Conservation (phyloP, 1,140 invertebrate species). For the Bombus terrestris region DNA sequence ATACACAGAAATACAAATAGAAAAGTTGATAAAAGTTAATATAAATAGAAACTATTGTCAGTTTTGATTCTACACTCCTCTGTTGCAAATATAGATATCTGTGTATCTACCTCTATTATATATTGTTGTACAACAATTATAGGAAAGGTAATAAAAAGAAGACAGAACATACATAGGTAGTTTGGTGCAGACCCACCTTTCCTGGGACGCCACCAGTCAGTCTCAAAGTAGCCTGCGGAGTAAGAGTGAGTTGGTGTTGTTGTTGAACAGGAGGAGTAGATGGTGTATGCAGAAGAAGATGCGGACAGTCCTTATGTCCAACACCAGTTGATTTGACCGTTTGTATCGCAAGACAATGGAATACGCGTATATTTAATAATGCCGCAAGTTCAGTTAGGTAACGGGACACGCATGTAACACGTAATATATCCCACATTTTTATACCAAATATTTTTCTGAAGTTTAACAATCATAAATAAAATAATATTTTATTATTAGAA, state of each 20-base stretch:
- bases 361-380: slow-evolving; percentile 78
- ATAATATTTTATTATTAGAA: no score
- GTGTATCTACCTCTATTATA: slow-evolving; percentile 72
- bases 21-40: slow-evolving; percentile 40
- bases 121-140: slow-evolving; percentile 71
- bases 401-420: slow-evolving; percentile 55
- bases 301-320: slow-evolving; percentile 92
- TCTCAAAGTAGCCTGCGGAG: slow-evolving; percentile 95
- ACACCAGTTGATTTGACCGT: slow-evolving; percentile 79
- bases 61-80: slow-evolving; percentile 61
- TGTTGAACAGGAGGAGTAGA: slow-evolving; percentile 82
- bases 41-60: slow-evolving; percentile 25
- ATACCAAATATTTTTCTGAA: slow-evolving; percentile 24
- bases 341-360: slow-evolving; percentile 78
- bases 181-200: slow-evolving; percentile 91
- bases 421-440: slow-evolving; percentile 12
- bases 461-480: not conserved
- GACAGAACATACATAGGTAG: slow-evolving; percentile 83
- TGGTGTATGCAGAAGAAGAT: slow-evolving; percentile 93
- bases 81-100: slow-evolving; percentile 39
- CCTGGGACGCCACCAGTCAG: slow-evolving; percentile 95
- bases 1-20: slow-evolving; percentile 32
- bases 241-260: slow-evolving; percentile 83
- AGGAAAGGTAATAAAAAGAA: slow-evolving; percentile 77
- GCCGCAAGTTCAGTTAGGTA: slow-evolving; percentile 79